Percentiles rank a stretch among this genome's conserved stretches.
These are phyloP conservation scores for Ceyx margarethae DNA, from an alignment of 2,113 vertebrate species.

Conservation along the genomic window DNA sequence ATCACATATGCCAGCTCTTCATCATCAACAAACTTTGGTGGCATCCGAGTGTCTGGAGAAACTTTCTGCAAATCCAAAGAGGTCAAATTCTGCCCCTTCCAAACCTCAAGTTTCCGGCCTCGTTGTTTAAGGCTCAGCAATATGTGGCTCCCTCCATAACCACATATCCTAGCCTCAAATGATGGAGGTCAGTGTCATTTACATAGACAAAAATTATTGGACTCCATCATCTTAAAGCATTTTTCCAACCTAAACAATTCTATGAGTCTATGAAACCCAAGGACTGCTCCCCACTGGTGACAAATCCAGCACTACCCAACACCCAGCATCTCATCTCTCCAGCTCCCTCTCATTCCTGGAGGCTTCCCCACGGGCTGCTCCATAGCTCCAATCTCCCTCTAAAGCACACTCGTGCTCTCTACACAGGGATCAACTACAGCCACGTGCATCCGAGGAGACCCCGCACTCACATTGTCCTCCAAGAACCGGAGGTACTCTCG, in stretches of 20 bases:
- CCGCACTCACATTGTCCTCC: conserved; percentile 85
- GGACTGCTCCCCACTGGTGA: background rate
- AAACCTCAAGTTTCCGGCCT: background rate
- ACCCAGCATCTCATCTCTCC: background rate
- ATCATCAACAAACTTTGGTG: conserved; percentile 89
- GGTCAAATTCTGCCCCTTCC: background rate
- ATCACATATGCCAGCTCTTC: conserved; percentile 93
- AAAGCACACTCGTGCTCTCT: background rate
- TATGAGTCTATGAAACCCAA: background rate
- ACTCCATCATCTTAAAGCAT: background rate
- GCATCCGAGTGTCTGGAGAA: conserved; percentile 90
- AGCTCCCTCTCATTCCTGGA: background rate
- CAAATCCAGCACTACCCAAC: background rate
- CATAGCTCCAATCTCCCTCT: background rate
- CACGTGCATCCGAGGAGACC: background rate
- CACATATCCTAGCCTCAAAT: background rate
- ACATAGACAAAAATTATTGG: background rate
- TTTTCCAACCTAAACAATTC: background rate
- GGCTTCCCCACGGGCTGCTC: background rate
- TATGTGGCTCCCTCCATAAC: background rate
- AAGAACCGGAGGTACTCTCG: conserved; percentile 89
- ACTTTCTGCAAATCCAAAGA: conserved; percentile 76
- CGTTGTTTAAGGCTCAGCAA: background rate
- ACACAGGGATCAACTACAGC: background rate
- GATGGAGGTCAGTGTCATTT: background rate